These are phyloP conservation scores for Odontamblyopus rebecca DNA, from an alignment of 2,797 vertebrate genomes.

Conservation along the genomic window DNA sequence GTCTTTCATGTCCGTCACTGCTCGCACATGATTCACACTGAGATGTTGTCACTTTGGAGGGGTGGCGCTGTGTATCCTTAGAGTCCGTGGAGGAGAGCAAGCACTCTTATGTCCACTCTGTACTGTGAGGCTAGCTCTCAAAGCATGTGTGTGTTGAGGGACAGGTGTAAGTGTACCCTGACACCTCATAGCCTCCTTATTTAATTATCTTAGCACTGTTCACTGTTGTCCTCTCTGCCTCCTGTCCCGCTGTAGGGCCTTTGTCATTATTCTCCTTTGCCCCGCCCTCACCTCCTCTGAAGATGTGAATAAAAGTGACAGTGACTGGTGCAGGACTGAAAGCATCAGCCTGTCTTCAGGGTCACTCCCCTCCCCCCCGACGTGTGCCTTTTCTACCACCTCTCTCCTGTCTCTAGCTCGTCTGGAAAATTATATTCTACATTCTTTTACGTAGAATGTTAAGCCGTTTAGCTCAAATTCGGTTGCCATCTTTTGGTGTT, in stretches of 20 bases:
- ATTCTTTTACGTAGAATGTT: slow-evolving; percentile 3
- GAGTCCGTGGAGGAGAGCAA: not conserved
- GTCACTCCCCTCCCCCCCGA: slow-evolving; percentile 59
- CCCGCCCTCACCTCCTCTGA: slow-evolving; percentile 46
- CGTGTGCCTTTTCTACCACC: slow-evolving; percentile 31
- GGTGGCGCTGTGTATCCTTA: slow-evolving; percentile 23
- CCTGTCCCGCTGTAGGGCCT: slow-evolving; percentile 47
- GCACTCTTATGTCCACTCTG: slow-evolving; percentile 25
- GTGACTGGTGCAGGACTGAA: slow-evolving; percentile 70
- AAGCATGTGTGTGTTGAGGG: slow-evolving; percentile 75
- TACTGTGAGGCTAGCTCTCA: slow-evolving; percentile 55
- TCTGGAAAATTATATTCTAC: slow-evolving; percentile 23
- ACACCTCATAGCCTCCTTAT: slow-evolving; percentile 67
- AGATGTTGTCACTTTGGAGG: slow-evolving; percentile 21
- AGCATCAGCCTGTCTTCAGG: slow-evolving; percentile 75
- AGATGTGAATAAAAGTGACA: slow-evolving; percentile 81
- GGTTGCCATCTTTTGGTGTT: not conserved
- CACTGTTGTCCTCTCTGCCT: slow-evolving; percentile 29
- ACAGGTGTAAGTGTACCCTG: slow-evolving; percentile 75
- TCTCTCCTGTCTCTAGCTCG: slow-evolving; percentile 7
- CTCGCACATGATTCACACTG: not conserved
- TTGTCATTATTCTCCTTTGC: slow-evolving; percentile 73
- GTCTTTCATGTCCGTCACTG: not conserved
- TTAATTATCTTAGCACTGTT: slow-evolving; percentile 69
- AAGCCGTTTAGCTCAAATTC: not conserved